Conservation (phyloP, 2,888 invertebrate genomes). For the Apotomis turbidana region DNA sequence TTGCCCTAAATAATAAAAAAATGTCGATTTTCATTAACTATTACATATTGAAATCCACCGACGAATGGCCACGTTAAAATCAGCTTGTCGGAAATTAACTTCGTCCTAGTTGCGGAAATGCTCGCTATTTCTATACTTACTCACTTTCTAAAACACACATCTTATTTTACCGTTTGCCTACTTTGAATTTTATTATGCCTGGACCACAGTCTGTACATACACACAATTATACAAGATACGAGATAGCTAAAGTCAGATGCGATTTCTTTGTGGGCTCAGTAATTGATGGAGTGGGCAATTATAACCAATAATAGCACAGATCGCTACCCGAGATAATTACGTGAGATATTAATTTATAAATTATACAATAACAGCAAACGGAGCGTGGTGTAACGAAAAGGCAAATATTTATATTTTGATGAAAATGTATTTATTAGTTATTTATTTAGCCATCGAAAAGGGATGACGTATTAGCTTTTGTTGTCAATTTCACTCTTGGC, state of each 20-base stretch:
- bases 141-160: constrained; percentile 16
- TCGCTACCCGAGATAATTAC: constrained; percentile 50
- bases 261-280: constrained; percentile 50
- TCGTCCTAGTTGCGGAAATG: not conserved
- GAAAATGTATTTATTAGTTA: too few species aligned
- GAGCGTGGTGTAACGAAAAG: constrained; percentile 16
- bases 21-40: not conserved
- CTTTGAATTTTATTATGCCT: constrained; percentile 11
- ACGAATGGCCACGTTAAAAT: not conserved
- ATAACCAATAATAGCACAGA: constrained; percentile 52
- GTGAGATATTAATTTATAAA: constrained; percentile 46
- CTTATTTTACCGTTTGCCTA: not conserved
- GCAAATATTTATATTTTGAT: constrained; percentile 1
- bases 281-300: constrained; percentile 50
- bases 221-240: constrained; percentile 53
- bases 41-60: not conserved
- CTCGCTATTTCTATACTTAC: constrained; percentile 11
- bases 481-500: too few species aligned
- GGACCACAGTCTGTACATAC: constrained; percentile 10
- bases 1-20: too few species aligned
- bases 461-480: too few species aligned
- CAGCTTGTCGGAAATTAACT: not conserved
- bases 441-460: too few species aligned
- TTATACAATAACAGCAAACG: constrained; percentile 18
- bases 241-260: constrained; percentile 48